These are phyloP conservation scores for Pseudoips prasinana DNA, from an alignment of 2,888 invertebrate genomes.

Conservation along the genomic window DNA sequence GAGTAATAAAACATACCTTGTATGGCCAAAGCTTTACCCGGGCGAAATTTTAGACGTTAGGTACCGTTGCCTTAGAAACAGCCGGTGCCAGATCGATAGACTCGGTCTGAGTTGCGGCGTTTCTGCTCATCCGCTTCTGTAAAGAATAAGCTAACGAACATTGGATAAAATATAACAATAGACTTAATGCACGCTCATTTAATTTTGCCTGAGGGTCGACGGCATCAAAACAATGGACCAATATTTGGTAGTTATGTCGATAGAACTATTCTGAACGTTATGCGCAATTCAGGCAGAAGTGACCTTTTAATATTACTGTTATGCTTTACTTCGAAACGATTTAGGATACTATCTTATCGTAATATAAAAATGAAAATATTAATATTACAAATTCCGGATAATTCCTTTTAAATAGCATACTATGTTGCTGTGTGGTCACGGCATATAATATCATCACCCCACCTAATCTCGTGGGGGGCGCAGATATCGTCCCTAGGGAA, in stretches of 20 bases:
- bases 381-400: too few species aligned
- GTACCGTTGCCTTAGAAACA: constrained; percentile 28
- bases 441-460: too few species aligned
- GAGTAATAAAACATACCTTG: constrained; percentile 5
- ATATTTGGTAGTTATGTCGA: constrained; percentile 28
- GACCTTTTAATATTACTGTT: constrained; percentile 30
- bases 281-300: constrained; percentile 11
- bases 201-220: constrained; percentile 36
- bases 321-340: too few species aligned
- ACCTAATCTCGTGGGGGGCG: too few species aligned
- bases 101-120: constrained; percentile 31
- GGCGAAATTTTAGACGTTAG: constrained; percentile 14
- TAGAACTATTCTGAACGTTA: constrained; percentile 17
- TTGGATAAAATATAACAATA: constrained; percentile 38
- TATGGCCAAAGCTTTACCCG: constrained; percentile 4
- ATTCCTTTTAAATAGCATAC: too few species aligned
- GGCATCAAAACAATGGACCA: constrained; percentile 43
- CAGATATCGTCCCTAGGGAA: too few species aligned
- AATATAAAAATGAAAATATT: too few species aligned
- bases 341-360: too few species aligned
- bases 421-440: too few species aligned
- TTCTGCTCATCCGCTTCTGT: constrained; percentile 12
- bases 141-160: constrained; percentile 29
- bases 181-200: constrained; percentile 39
- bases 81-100: constrained; percentile 33